Base-by-base conservation (phyloP, 2,888 invertebrate species). In the Opisthograptis luteolata region DNA sequence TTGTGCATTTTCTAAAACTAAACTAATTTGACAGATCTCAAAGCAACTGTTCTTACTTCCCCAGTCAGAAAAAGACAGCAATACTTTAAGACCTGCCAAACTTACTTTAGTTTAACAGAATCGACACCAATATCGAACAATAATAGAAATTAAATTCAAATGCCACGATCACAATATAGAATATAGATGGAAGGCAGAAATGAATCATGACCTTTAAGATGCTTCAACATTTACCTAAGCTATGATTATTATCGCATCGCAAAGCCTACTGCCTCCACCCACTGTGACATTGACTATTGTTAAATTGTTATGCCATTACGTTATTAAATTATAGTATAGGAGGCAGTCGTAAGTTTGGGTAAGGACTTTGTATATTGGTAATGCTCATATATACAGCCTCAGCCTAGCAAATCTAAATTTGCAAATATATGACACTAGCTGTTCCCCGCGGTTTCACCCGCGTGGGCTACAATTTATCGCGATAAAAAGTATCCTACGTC, bases 151-250 rank as follows among this genome's bases (percentile, higher is more conserved):
- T 27, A 25, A 32, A 39, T 27, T 8, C 20, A 34, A 32, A 39
- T 39, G 39, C 32, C 32, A 37, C n/a, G 32, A 27, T 32, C 32
- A 27, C 1, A 39, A n/a, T n/a, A n/a, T n/a, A n/a, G n/a, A n/a
- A n/a, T n/a, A n/a, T n/a, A 25, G 4, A 22, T 9, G n/a, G 9
- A 22, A n/a, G 22, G 7, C 13, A 19, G 7, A n/a, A n/a, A 36
- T 44, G 36, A 46, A 5, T 39, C 37, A 31, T 39, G 46, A 39
- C 31, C 46, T 46, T 32, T 46, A 12, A 25, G 4, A 31, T 10
- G 22, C 30, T 31, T 30, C n/a, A 27, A 9, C 27, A 37, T 37
- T 31, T 46, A 14, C 24, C n/a, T 39, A 27, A 20, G 37, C 31
- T 27, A 34, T 40, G 9, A 34, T 46, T 46, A 34, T 46, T 46